Evolutionary conservation across 2,797 vertebrate genomes (phyloP).

Genomic region (Diplodus puntazzo): DNA sequence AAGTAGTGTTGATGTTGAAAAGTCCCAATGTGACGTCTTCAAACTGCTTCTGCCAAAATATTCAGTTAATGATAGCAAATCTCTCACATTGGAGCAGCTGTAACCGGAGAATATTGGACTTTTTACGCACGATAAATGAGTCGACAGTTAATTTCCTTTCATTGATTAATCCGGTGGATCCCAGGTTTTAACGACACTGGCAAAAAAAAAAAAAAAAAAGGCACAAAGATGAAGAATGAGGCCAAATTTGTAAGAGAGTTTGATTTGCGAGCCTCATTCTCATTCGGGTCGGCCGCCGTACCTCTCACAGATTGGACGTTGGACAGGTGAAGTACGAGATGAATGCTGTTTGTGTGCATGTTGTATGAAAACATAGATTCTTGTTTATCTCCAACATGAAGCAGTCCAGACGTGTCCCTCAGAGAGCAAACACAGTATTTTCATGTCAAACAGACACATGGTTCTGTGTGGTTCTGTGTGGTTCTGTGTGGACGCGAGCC

Average conservation of each 20-base stretch:
- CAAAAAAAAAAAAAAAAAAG: too few species aligned
- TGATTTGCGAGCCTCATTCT: too few species aligned
- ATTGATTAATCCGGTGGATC: neutral
- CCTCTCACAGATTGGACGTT: too few species aligned
- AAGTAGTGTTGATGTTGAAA: neutral
- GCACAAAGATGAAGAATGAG: neutral
- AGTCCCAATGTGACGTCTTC: too few species aligned
- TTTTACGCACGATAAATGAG: neutral
- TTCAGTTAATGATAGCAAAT: neutral
- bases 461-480: conserved; percentile 19
- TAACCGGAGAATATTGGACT: neutral
- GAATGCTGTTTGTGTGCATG: too few species aligned
- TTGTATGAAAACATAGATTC: neutral
- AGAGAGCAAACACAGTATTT: conserved; percentile 23
- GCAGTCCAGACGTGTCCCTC: neutral
- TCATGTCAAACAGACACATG: conserved; percentile 25
- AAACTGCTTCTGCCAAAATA: neutral
- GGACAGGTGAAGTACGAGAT: too few species aligned
- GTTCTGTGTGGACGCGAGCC: conserved; percentile 21
- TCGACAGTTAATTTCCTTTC: neutral
- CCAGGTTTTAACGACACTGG: neutral
- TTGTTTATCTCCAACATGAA: neutral
- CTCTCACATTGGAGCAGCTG: neutral
- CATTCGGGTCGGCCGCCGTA: too few species aligned
- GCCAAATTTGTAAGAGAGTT: too few species aligned